Evolutionary conservation across 2,888 invertebrate genomes (phyloP), one percentile per base, ranked within the genome.

Genomic region (Xestoiulus laeticollis): DNA sequence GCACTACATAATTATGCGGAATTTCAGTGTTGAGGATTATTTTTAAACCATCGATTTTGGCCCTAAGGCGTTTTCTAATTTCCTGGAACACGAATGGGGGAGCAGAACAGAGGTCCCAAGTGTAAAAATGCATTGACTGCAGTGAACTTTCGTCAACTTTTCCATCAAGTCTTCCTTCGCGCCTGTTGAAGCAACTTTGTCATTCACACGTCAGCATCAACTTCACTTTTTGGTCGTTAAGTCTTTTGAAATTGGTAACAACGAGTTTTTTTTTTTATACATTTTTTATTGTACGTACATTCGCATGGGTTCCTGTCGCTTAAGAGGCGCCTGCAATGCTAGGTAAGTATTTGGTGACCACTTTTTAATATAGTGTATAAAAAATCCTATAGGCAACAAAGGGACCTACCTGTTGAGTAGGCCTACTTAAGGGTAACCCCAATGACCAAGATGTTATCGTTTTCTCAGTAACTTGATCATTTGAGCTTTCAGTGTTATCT

Each of bases 241-340:
- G 78, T 78, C 78, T 78, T 78, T 78, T 78, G 78, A 78, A 78
- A 78, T 78, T 78, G 78, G 30, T 26, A 30, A 78, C 78, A 78
- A 78, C 30, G 30, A 78, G 30, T 0, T 59, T 59, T 26, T 78
- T 78, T 78, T 78, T 78, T 8, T 68, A 6, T 26, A 26, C 8
- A 8, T 38, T 38, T 38, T 38, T 38, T 38, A 38, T 38, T 38
- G 38, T 38, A 38, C 8, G 8, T 38, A 8, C 1, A 26, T 68
- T 68, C 26, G 68, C 16, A 84, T 19, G 38, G 26, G n/a, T n/a
- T n/a, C 33, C 6, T 85, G 85, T 38, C 85, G 85, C 44, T 85
- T n/a, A 26, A 85, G 44, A 85, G 85, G 85, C 85, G 85, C 44
- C 44, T 85, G 44, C 43, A 38, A 85, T 85, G 85, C 85, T 85